phyloP scores from a whole-genome alignment of 2,797 vertebrate species.

The Neostethus bicornis region DNA sequence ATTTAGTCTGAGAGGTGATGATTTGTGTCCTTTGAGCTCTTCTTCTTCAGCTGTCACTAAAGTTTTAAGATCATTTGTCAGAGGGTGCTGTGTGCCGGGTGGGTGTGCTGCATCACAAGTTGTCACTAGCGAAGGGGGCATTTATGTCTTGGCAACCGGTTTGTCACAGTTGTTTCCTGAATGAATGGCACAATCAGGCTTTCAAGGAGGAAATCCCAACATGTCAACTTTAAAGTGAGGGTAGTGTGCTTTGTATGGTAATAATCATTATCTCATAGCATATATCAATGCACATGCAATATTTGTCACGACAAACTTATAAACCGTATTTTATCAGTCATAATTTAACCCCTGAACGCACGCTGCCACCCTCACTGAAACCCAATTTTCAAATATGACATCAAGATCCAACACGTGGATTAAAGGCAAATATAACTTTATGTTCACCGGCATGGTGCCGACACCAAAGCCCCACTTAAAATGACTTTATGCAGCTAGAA shows the following conservation, averaged over 20 bases:
- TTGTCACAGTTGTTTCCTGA: conserved; percentile 47
- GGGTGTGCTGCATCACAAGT: conserved; percentile 3
- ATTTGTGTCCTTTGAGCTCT: conserved; percentile 41
- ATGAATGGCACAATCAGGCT: conserved; percentile 46
- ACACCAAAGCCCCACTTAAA: conserved; percentile 7
- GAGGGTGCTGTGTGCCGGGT: conserved; percentile 16
- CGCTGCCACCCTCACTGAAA: conserved; percentile 19
- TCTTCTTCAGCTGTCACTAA: conserved; percentile 28
- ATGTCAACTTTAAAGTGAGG: conserved; percentile 58
- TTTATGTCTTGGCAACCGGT: conserved; percentile 17
- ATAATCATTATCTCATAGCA: no score
- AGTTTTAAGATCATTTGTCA: conserved; percentile 38
- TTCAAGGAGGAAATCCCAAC: conserved; percentile 48
- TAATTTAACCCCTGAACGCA: no score
- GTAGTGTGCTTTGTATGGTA: no score
- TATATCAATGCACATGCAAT: no score
- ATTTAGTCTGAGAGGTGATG: conserved; percentile 46
- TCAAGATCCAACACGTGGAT: conserved; percentile 4
- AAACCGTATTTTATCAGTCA: no score
- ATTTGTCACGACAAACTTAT: no score
- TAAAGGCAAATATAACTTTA: background rate
- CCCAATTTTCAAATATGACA: conserved; percentile 13
- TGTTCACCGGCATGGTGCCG: conserved; percentile 25
- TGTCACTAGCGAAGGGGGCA: conserved; percentile 23
- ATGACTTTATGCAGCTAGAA: conserved; percentile 5